These are phyloP conservation scores for Tetragnatha versicolor DNA, from an alignment of 1,140 invertebrate species.

Conservation along the genomic window DNA sequence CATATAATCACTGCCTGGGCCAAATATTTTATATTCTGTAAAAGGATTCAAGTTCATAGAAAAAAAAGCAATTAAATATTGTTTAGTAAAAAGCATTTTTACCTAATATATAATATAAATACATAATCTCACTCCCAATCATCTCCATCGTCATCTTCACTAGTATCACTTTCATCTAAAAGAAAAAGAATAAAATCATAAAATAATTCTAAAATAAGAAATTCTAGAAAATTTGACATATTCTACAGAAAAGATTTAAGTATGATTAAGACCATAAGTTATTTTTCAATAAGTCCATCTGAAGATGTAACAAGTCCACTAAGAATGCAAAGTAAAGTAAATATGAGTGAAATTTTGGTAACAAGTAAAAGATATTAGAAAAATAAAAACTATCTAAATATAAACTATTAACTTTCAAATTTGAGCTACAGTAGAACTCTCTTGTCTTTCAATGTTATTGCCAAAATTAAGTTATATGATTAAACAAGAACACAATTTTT, in stretches of 20 bases:
- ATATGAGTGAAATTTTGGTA: not conserved
- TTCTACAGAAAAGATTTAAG: not conserved
- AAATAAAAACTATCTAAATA: too few species aligned
- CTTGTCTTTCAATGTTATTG: too few species aligned
- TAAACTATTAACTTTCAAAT: too few species aligned
- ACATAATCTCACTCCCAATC: constrained; percentile 17
- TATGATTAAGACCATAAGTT: not conserved
- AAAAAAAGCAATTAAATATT: not conserved
- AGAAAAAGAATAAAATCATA: not conserved
- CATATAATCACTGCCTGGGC: not conserved
- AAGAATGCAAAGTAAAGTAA: not conserved
- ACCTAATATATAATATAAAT: not conserved
- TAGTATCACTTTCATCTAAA: constrained; percentile 48
- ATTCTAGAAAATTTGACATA: not conserved
- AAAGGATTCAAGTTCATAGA: not conserved
- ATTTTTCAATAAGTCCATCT: not conserved
- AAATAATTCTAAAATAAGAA: not conserved
- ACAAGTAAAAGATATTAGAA: not conserved
- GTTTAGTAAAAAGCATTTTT: not conserved
- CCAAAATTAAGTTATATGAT: too few species aligned
- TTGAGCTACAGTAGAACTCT: too few species aligned
- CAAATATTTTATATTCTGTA: not conserved
- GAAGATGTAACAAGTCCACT: not conserved
- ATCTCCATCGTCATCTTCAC: constrained; percentile 36
- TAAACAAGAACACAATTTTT: too few species aligned